Percentiles rank a stretch among this genome's conserved stretches.
Evolutionary conservation across 2,888 invertebrate species (phyloP).

Genomic region (Norana najaformis): DNA sequence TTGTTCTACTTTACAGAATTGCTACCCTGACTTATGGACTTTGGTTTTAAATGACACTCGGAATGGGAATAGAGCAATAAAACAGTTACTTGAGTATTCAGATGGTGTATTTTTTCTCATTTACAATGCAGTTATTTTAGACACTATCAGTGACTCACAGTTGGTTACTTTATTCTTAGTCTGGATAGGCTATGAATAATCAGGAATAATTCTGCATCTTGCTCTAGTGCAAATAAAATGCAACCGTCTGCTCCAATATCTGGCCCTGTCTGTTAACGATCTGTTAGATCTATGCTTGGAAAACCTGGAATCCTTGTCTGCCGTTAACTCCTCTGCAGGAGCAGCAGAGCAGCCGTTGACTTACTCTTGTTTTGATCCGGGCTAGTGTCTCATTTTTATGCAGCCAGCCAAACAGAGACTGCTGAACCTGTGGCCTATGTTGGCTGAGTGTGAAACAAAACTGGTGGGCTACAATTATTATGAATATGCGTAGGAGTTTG

Average conservation of each 20-base stretch:
- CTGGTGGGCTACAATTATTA: background rate
- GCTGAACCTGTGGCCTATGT: conserved; percentile 13
- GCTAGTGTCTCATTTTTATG: background rate
- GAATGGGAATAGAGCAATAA: background rate
- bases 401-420: background rate
- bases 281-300: background rate
- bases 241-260: background rate
- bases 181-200: background rate
- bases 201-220: background rate
- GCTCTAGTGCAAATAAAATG: too few relatives aligned
- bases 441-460: background rate
- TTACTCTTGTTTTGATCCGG: background rate
- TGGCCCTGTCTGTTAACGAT: background rate
- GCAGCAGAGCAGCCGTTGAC: background rate
- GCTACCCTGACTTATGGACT: too few relatives aligned
- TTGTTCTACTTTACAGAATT: too few relatives aligned
- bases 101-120: background rate
- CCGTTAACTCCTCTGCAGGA: background rate
- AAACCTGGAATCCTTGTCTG: background rate
- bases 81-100: background rate
- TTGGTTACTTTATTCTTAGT: background rate
- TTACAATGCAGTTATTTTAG: background rate
- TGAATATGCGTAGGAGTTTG: background rate
- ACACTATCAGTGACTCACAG: background rate
- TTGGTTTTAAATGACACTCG: background rate